These are phyloP conservation scores for Glossophaga mutica DNA, from an alignment of 2,797 vertebrate species.

Conservation along the genomic window DNA sequence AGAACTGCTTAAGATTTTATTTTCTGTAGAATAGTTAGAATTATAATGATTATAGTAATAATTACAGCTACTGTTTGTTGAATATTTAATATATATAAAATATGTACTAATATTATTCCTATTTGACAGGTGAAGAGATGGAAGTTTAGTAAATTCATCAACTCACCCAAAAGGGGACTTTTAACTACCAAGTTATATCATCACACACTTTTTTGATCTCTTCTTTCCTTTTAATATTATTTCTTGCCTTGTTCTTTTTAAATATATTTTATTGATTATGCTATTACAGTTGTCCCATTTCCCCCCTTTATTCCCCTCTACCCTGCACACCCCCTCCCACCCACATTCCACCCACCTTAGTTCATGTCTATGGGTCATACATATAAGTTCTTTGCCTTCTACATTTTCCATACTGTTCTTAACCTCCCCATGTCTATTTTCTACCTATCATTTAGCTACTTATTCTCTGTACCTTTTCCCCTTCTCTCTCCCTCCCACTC, in stretches of 20 bases:
- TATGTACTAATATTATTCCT: neutral
- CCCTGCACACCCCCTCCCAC: too few relatives aligned
- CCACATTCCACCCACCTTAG: too few relatives aligned
- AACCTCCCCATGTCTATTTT: too few relatives aligned
- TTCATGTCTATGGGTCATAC: too few relatives aligned
- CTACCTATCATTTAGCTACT: too few relatives aligned
- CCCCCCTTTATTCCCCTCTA: too few relatives aligned
- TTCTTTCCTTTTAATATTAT: conserved; percentile 1
- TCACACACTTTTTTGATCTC: neutral
- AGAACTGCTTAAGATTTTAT: neutral
- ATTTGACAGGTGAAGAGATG: neutral
- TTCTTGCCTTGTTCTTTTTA: neutral
- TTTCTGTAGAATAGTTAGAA: conserved; percentile 12
- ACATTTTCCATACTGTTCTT: too few relatives aligned
- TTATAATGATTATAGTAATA: neutral
- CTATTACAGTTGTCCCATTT: too few relatives aligned
- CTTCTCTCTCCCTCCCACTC: too few relatives aligned
- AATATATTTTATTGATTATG: too few relatives aligned
- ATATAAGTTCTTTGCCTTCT: too few relatives aligned
- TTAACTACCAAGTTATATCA: neutral
- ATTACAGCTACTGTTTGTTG: neutral
- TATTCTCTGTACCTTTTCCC: too few relatives aligned
- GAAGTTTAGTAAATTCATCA: neutral
- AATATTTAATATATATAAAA: neutral
- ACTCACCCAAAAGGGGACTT: neutral